phyloP scores from a whole-genome alignment of 2,888 invertebrate genomes.

The Coronaproctus castanopsis region DNA sequence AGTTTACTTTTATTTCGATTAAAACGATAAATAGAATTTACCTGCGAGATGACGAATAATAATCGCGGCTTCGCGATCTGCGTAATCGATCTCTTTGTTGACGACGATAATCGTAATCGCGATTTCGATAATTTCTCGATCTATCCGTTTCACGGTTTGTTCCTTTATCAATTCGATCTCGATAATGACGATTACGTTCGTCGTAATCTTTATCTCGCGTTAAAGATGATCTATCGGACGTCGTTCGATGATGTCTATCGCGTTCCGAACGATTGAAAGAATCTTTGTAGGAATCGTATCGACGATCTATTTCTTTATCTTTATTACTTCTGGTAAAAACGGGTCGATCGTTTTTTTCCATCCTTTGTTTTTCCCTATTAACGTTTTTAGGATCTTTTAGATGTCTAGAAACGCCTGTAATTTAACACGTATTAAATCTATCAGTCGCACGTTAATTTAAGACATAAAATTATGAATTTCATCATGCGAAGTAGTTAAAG shows the following conservation, averaged over 20 bases:
- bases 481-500: no score
- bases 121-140: background rate
- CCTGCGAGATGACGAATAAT: no score
- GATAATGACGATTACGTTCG: conserved; percentile 1
- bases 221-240: conserved; percentile 14
- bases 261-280: conserved; percentile 7
- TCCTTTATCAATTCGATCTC: no score
- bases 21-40: no score
- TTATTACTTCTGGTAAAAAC: conserved; percentile 18
- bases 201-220: conserved; percentile 13
- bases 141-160: background rate
- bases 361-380: conserved; percentile 14
- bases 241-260: conserved; percentile 20
- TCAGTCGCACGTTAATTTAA: no score
- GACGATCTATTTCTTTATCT: conserved; percentile 24
- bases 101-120: background rate
- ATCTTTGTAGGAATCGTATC: no score
- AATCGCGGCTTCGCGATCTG: background rate
- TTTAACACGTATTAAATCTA: no score
- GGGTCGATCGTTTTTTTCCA: conserved; percentile 18
- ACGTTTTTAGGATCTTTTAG: conserved; percentile 9
- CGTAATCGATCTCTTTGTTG: background rate
- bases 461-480: no score
- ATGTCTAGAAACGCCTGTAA: no score
- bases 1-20: no score